Evolutionary conservation across 2,888 invertebrate genomes (phyloP).

Genomic region (Diarsia mendica): DNA sequence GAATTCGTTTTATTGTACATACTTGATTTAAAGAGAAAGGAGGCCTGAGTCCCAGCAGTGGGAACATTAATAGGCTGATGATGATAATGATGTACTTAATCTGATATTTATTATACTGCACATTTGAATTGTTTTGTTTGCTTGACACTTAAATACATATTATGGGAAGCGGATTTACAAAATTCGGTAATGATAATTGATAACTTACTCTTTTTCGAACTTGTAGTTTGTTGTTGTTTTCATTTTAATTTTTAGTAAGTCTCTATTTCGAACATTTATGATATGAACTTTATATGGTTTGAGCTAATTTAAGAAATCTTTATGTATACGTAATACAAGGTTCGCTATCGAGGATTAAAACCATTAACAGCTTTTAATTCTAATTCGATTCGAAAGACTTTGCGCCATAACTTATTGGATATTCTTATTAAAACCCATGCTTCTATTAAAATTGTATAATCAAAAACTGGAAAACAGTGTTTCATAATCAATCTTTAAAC

Average conservation of each 20-base stretch:
- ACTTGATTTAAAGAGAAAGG: not conserved
- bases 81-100: no score
- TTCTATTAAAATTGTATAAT: slow-evolving; percentile 49
- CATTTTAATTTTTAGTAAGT: not conserved
- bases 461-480: slow-evolving; percentile 31
- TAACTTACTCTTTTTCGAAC: not conserved
- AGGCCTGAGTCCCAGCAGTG: no score
- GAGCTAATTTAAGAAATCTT: no score
- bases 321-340: not conserved
- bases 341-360: not conserved
- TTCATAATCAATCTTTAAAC: not conserved
- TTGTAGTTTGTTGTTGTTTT: not conserved
- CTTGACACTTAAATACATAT: not conserved
- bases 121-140: not conserved
- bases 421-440: slow-evolving; percentile 29
- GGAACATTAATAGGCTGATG: no score
- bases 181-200: not conserved
- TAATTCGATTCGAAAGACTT: not conserved
- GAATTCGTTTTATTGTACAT: not conserved
- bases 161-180: not conserved
- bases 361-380: not conserved
- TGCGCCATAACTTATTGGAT: not conserved
- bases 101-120: not conserved
- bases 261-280: not conserved
- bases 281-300: not conserved